Evolutionary conservation across 2,888 invertebrate species (phyloP), one percentile per base, ranked within the genome.

Genomic region (Leptopilina syphax): DNA sequence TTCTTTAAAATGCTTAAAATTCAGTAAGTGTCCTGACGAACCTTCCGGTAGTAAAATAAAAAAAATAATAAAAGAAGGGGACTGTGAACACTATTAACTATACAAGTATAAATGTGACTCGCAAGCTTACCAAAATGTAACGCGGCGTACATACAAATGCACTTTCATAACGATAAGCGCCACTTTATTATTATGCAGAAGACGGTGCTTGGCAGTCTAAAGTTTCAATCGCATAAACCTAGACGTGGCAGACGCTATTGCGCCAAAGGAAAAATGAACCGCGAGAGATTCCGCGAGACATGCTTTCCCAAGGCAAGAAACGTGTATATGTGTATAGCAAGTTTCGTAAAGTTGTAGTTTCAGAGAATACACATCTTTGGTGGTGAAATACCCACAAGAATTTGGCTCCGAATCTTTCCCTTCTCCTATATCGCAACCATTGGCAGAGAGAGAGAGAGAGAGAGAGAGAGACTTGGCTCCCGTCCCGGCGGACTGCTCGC

Each of bases 401-500:
- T 77, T 68, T 73, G 66, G 60, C 77, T 80, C 73, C 70, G 80
- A 54, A 79, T 79, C 79, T 76, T 79, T 41, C 73, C 47, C 50
- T 3, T 50, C 50, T 44, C 60, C 65, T 68, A 79, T 80, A 18
- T 18, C 18, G 18, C 18, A 18, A 18, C 82, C 34, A 34, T 34
- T 34, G 3, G 34, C 3, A 3, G 4, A 50, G 50, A 44, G 44
- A 8, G 6, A 6, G 0, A 44, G 7, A 6, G 44, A 44, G 77
- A 70, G 82, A 18, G 18, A 18, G 80, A 66, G 27, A 27, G 27
- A 27, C 79, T 81, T 83, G 84, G 83, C 83, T 79, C 44, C 24
- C 77, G 79, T 81, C 83, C 82, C 84, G 81, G 77, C 77, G 79
- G 77, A 50, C 80, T 82, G 68, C 76, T 76, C 81, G 77, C 73